Percentiles rank a stretch among this genome's conserved stretches.
Conservation (phyloP, 2,113 vertebrate genomes). For the Microcebus murinus region DNA sequence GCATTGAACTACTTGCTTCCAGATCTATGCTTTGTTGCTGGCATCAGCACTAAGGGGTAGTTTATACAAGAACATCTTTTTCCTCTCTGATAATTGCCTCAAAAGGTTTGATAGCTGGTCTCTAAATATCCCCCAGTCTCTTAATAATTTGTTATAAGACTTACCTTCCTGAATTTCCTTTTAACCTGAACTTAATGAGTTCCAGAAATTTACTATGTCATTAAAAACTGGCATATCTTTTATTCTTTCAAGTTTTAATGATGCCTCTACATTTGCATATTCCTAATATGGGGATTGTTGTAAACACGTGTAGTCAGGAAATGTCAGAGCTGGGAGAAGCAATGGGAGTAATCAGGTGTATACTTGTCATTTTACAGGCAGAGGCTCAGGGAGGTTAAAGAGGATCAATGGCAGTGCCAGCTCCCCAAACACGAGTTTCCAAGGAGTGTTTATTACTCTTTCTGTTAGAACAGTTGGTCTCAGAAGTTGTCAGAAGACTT, state of each 20-base stretch:
- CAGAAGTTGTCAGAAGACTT: background rate
- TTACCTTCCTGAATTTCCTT: background rate
- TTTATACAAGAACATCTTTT: background rate
- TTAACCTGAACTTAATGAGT: background rate
- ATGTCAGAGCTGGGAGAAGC: background rate
- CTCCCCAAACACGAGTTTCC: background rate
- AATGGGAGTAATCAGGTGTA: background rate
- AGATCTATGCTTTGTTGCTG: background rate
- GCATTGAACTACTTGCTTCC: background rate
- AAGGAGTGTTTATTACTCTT: background rate
- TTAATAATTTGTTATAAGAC: background rate
- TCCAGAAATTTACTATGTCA: background rate
- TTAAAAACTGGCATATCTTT: background rate
- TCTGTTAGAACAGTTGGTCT: background rate
- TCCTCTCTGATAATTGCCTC: background rate
- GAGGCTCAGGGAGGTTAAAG: background rate
- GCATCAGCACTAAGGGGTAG: background rate
- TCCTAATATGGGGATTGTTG: background rate
- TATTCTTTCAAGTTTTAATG: constrained; percentile 5
- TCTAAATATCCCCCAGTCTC: background rate
- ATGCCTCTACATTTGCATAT: background rate
- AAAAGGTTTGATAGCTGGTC: background rate
- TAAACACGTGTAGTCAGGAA: background rate
- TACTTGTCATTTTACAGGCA: background rate
- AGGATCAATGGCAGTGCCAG: too few species aligned